phyloP scores from a whole-genome alignment of 2,113 vertebrate species.

The Phainopepla nitens region DNA sequence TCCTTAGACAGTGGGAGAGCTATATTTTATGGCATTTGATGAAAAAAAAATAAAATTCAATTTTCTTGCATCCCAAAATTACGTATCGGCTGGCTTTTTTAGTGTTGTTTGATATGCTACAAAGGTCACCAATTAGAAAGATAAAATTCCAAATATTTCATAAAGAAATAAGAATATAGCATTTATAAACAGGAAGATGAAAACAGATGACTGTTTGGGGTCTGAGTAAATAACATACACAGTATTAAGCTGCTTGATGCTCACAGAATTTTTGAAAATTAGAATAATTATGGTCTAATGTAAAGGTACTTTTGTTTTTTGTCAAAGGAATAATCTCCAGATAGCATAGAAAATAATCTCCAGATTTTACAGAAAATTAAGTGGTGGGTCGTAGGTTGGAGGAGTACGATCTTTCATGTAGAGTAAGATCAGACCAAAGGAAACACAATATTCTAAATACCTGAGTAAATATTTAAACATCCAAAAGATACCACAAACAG shows the following conservation, averaged over 20 bases:
- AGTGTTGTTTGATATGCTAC: not conserved
- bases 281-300: not conserved
- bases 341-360: not conserved
- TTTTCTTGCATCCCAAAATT: not conserved
- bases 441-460: not conserved
- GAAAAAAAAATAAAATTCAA: not conserved
- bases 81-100: not conserved
- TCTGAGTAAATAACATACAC: not conserved
- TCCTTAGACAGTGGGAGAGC: not conserved
- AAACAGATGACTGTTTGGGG: not conserved
- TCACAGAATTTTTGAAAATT: not conserved
- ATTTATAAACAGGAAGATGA: not conserved
- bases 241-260: not conserved
- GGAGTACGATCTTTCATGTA: not conserved
- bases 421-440: not conserved
- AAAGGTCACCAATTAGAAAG: not conserved
- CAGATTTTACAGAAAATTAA: not conserved
- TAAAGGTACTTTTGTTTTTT: not conserved
- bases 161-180: not conserved
- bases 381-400: not conserved
- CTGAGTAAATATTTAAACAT: not conserved
- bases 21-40: not conserved
- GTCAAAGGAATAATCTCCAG: not conserved
- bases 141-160: not conserved
- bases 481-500: not conserved